Base-by-base conservation (phyloP, 2,888 invertebrate genomes). In the Drosophila buzzatii region DNA sequence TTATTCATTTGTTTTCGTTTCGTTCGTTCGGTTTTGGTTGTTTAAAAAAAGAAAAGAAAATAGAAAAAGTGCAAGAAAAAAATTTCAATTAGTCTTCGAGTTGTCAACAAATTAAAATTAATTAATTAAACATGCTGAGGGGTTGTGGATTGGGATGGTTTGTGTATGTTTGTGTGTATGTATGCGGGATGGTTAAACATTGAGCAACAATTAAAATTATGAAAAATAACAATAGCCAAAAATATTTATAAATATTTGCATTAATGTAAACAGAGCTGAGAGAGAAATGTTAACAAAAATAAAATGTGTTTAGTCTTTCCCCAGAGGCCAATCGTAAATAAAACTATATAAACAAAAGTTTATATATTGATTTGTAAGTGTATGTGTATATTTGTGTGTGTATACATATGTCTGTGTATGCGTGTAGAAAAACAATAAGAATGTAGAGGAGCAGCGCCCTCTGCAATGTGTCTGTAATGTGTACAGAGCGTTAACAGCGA, bases 231-330 rank as follows among this genome's bases (percentile, higher is more conserved):
- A 67, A 64, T 63, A 86, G 76, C 76, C 73, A 87, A 82, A 75
- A 79, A 65, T 63, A 58, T 44, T 52, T 67, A 62, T 63, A 64
- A 56, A 31, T 20, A 70, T 65, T 74, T 70, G 60, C 35, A 62
- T 62, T 49, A 45, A 41, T 61, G 42, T 47, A 58, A 62, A 65
- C 49, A 77, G 72, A 80, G 67, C 62, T 60, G 53, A 53, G 53
- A 56, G 47, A 56, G 51, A 74, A 59, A 52, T 68, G 67, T 73
- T 70, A 80, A 80, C 60, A 58, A 61, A 73, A 66, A 55, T 52
- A 56, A 86, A 87, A 91, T 92, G 93, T 92, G 93, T 91, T 93
- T 92, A 93, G 93, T 93, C 93, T 93, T 93, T 93, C 93, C 93
- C 93, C 92, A 91, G 89, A 93, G 93, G 93, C 93, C 93, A 91